These are phyloP conservation scores for Cheirogaleus major DNA, from an alignment of 2,797 vertebrate genomes.

Conservation along the genomic window DNA sequence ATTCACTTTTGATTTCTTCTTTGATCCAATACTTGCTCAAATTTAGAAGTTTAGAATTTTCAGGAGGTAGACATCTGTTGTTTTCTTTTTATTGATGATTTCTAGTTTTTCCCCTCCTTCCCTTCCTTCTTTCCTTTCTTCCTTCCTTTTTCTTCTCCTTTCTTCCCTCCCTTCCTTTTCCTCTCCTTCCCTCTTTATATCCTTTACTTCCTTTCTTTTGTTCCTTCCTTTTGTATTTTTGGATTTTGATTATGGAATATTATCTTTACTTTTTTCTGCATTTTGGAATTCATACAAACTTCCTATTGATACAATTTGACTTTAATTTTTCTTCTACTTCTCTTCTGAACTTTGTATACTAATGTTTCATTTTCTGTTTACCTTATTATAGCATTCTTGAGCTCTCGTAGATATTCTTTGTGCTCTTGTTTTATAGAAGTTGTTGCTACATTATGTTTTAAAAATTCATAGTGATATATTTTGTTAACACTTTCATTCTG, in stretches of 20 bases:
- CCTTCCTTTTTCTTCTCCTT: accelerated
- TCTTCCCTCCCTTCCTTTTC: neutral
- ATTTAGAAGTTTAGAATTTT: neutral
- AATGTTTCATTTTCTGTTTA: neutral
- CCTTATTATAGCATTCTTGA: neutral
- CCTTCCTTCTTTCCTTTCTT: neutral
- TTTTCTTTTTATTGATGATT: neutral
- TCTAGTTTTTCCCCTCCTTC: neutral
- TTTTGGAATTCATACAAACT: neutral
- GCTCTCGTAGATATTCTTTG: neutral
- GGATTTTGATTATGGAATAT: neutral
- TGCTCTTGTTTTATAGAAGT: neutral
- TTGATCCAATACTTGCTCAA: neutral
- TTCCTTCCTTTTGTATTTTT: neutral
- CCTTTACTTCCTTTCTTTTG: neutral
- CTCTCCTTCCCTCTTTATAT: neutral
- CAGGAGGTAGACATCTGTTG: neutral
- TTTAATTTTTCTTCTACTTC: neutral
- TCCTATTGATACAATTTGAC: neutral
- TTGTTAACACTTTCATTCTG: neutral
- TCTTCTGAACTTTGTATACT: neutral
- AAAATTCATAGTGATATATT: neutral
- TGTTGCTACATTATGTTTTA: neutral
- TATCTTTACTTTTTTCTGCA: neutral
- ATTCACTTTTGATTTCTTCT: neutral